Base-by-base conservation (phyloP, 1,140 invertebrate genomes). In the Caenorhabditis inopinata region DNA sequence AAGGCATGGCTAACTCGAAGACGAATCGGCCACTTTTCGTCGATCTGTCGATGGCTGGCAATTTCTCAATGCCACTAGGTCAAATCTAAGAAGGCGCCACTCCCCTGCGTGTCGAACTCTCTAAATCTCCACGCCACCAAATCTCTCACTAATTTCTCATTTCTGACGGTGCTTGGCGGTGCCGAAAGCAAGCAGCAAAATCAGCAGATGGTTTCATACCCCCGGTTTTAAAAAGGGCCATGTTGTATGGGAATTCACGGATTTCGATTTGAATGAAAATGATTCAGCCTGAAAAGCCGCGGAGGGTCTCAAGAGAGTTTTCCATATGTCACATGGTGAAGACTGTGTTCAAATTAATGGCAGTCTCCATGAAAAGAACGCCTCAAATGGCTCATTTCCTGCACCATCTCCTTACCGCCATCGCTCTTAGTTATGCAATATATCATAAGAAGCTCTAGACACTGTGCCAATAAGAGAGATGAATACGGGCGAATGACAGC, bases 61-160 rank as follows among this genome's bases (percentile, higher is more conserved):
- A 68, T 68, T 68, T 68, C 38, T 68, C 58, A 68, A 68, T 68
- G 58, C 58, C 58, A 68, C 58, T 68, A 68, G 58, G 58, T 68
- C 58, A 68, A 32, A 53, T 23, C 49, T 53, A 25, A 14, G n/a
- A 29, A 29, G 27, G 53, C 53, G 27, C n/a, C 53, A n/a, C 53
- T 29, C 53, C 53, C 38, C 32, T 11, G n/a, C 14, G 14, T 32
- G 14, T 62, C 53, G 29, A 62, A 62, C 35, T 62, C 53, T 62
- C 53, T 29, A 12, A 9, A 14, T 68, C 58, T 42, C n/a, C n/a
- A n/a, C n/a, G n/a, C n/a, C n/a, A n/a, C 49, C 49, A 16, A 3
- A 9, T 58, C 58, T 68, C 58, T 35, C 27, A 35, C 32, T 38
- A 68, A 68, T 68, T 68, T 68, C 58, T 68, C 58, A 68, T 68